Base-by-base conservation (phyloP, 1,140 invertebrate species). In the Grapholita molesta region DNA sequence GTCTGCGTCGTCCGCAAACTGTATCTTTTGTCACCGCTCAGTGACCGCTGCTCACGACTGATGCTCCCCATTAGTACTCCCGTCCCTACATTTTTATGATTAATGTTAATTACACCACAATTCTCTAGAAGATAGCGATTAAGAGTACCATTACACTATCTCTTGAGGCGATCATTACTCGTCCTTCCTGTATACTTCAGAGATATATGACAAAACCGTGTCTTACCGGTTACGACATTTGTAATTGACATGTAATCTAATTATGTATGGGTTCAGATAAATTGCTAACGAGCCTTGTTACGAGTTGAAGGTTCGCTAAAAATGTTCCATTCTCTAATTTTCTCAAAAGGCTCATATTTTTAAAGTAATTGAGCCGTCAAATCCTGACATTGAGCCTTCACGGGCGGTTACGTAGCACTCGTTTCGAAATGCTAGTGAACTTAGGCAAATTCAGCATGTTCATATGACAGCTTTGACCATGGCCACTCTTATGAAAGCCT, bases 21-120 rank as follows among this genome's bases (percentile, higher is more conserved):
- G 70, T 68, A 75, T 76, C 72, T 79, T 81, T 75, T 79, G 73
- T 75, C 73, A 70, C 73, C 28, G 33, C 64, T 30, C 64, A 12
- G 30, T 38, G 64, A 38, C 64, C 64, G 70, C 67, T 18, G 61
- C 64, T 74, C 69, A 73, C 74, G 73, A 79, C 70, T 83, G 76
- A 83, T 85, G 76, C 66, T 72, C 70, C 78, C 81, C 79, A 84
- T 86, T 83, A 84, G 71, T 83, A 76, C 79, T 81, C 71, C 33
- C 42, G 68, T 76, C 73, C 66, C 75, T 76, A 70, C 78, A 78
- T 86, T 75, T 70, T 73, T 85, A 81, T 85, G 84, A 89, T 86
- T 82, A 88, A 89, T 86, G 80, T 82, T 88, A 85, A 89, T 89
- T 84, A 83, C 79, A 72, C 78, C 81, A 75, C 77, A 76, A 79